A percentile compares a stretch with the other conserved stretches of the same genome.
These are phyloP conservation scores for Atethmia centrago DNA, from an alignment of 2,888 invertebrate genomes.

Conservation along the genomic window DNA sequence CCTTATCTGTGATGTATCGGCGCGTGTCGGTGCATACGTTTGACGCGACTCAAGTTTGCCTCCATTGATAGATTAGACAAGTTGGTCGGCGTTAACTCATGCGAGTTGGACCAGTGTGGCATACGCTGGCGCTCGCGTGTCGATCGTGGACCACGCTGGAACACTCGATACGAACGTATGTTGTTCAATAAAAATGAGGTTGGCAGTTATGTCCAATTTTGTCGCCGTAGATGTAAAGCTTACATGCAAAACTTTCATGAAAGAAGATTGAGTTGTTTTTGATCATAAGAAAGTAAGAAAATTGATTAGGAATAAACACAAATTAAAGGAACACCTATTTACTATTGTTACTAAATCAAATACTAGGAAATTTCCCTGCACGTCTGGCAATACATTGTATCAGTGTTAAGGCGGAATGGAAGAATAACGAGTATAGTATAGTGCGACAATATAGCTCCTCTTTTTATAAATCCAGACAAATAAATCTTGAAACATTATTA, in stretches of 20 bases:
- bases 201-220: not conserved
- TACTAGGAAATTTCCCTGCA: too few species aligned
- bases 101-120: not conserved
- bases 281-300: not conserved
- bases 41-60: slow-evolving; percentile 35
- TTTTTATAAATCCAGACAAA: slow-evolving; percentile 45
- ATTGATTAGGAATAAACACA: not conserved
- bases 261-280: not conserved
- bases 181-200: not conserved
- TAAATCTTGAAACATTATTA: slow-evolving; percentile 49
- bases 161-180: not conserved
- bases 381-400: not conserved
- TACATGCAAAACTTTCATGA: not conserved
- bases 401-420: not conserved
- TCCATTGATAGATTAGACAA: slow-evolving; percentile 56
- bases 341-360: not conserved
- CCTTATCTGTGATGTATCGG: not conserved
- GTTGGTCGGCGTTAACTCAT: slow-evolving; percentile 32
- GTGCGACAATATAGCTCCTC: not conserved
- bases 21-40: slow-evolving; percentile 44
- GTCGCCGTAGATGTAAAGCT: not conserved
- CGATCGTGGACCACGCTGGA: not conserved
- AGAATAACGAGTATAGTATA: not conserved
- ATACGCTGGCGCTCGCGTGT: not conserved
- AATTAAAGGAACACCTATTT: not conserved